phyloP scores from a whole-genome alignment of 2,797 vertebrate genomes.

The Liasis olivaceus region DNA sequence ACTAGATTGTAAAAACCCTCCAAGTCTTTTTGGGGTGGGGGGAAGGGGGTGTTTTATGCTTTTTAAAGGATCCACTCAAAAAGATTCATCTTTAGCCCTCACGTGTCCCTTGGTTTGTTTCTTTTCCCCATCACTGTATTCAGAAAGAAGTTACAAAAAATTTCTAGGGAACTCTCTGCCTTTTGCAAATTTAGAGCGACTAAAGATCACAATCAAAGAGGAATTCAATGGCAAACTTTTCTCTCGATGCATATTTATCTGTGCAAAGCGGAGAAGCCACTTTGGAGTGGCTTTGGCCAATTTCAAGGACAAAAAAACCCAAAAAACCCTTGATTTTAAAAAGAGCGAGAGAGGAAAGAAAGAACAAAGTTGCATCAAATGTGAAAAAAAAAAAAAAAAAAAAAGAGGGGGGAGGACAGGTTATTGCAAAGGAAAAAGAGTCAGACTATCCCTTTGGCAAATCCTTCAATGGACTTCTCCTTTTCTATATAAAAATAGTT shows the following conservation, averaged over 20 bases:
- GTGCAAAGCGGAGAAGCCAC: conserved; percentile 60
- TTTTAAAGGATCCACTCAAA: conserved; percentile 60
- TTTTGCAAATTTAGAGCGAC: conserved; percentile 54
- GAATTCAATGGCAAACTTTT: neutral
- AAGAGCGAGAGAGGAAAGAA: neutral
- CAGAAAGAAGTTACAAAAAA: conserved; percentile 52
- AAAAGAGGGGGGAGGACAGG: too few species aligned
- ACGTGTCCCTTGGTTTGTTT: conserved; percentile 33
- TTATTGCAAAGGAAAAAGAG: neutral
- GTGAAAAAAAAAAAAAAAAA: neutral
- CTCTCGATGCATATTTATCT: neutral
- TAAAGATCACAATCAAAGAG: conserved; percentile 33
- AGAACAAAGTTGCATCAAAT: conserved; percentile 32
- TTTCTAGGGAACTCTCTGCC: conserved; percentile 58
- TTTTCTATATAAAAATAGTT: neutral
- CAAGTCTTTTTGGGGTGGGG: conserved; percentile 37
- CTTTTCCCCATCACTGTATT: conserved; percentile 53
- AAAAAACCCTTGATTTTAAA: neutral
- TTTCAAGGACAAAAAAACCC: neutral
- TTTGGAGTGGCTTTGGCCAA: neutral
- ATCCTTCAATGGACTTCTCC: conserved; percentile 47
- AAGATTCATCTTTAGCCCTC: conserved; percentile 54
- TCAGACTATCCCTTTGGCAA: conserved; percentile 60
- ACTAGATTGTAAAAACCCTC: neutral
- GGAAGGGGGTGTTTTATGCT: conserved; percentile 57